Percentiles rank a stretch among this genome's conserved stretches.
Evolutionary conservation across 2,888 invertebrate genomes (phyloP).

Genomic region (Pandemis heparana): DNA sequence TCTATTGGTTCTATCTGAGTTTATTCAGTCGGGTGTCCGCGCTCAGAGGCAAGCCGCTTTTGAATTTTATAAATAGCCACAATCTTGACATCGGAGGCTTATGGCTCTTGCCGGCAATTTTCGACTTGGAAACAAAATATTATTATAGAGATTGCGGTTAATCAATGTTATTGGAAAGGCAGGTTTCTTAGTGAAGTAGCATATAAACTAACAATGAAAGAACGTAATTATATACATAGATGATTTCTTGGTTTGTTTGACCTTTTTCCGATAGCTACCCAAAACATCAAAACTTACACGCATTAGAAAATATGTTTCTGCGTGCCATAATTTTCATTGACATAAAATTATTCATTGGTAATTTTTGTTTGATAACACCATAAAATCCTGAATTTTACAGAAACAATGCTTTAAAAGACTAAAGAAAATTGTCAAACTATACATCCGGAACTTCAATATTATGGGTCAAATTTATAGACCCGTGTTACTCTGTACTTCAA

Average conservation of each 20-base stretch:
- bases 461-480: too few species aligned
- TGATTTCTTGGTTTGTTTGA: background rate
- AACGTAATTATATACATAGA: background rate
- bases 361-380: too few species aligned
- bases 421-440: too few species aligned
- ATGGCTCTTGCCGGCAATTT: background rate
- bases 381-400: too few species aligned
- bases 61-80: slow-evolving; percentile 40
- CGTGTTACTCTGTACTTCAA: too few species aligned
- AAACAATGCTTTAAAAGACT: too few species aligned
- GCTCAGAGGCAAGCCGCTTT: slow-evolving; percentile 21
- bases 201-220: background rate
- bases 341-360: too few species aligned
- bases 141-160: background rate
- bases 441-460: too few species aligned
- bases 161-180: background rate
- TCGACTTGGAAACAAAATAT: slow-evolving; percentile 12
- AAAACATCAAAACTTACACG: too few species aligned
- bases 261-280: too few species aligned
- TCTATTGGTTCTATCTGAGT: slow-evolving; percentile 10
- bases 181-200: background rate
- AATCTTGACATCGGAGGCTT: slow-evolving; percentile 28
- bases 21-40: slow-evolving; percentile 3
- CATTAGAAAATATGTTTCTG: too few species aligned
- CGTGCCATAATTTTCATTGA: too few species aligned